phyloP scores from a whole-genome alignment of 2,888 invertebrate genomes.

The Nyleta sp. region DNA sequence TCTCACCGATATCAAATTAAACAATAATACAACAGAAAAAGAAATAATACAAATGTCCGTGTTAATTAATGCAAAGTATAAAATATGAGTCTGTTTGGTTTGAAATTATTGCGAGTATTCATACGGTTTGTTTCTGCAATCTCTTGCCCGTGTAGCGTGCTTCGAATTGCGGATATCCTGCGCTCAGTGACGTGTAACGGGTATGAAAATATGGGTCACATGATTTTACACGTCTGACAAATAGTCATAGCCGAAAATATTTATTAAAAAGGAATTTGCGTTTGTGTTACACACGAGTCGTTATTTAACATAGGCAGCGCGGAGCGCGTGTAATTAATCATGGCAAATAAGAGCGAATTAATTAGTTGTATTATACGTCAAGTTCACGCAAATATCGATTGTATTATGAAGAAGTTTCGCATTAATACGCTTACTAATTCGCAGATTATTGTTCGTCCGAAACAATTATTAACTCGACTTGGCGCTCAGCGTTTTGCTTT shows the following conservation, averaged over 20 bases:
- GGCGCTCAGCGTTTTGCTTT: neutral
- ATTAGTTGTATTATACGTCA: too few species aligned
- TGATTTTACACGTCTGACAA: slow-evolving; percentile 50
- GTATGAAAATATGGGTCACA: slow-evolving; percentile 59
- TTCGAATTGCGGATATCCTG: slow-evolving; percentile 64
- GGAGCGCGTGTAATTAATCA: too few species aligned
- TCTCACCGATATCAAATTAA: too few species aligned
- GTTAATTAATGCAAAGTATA: slow-evolving; percentile 22
- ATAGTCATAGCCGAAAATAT: slow-evolving; percentile 40
- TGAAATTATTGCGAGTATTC: slow-evolving; percentile 45
- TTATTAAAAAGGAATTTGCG: slow-evolving; percentile 39
- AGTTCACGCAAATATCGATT: too few species aligned
- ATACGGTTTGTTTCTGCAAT: slow-evolving; percentile 48
- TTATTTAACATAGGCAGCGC: too few species aligned
- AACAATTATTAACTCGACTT: slow-evolving; percentile 13
- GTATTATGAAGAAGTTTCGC: too few species aligned
- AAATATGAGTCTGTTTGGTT: slow-evolving; percentile 30
- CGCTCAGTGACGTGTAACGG: slow-evolving; percentile 55
- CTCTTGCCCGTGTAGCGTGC: slow-evolving; percentile 51
- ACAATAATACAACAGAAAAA: too few species aligned
- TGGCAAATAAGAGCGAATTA: too few species aligned
- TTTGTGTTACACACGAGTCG: neutral
- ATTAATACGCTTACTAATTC: too few species aligned
- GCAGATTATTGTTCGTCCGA: neutral
- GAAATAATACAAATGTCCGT: neutral